Base-by-base conservation (phyloP, 1,140 invertebrate genomes). In the roundworm (Caenorhabditis elegans) region DNA sequence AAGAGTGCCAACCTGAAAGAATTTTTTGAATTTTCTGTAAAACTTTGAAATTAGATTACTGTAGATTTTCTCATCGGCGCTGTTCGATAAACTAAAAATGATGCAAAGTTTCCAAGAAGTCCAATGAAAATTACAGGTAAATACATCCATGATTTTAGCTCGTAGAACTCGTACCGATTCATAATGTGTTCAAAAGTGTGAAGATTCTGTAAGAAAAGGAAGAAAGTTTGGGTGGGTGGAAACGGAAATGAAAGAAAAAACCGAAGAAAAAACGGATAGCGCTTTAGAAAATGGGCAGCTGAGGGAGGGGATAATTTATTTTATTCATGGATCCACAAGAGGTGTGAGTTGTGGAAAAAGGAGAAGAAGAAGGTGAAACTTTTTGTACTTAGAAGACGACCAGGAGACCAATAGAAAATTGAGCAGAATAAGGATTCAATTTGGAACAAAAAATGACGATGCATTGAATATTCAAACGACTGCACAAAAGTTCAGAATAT, bases 111-210 rank as follows among this genome's bases (percentile, higher is more conserved):
- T 39, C 60, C 60, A 22, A 70, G 60, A 17, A 70, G n/a, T 22
- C 60, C 60, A 39, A 70, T 43, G 34, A 70, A 70, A n/a, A 70
- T 70, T 1, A 70, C 60, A 1, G 60, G 60, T 3, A 70, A 26
- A 43, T 70, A 70, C 31, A 70, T 5, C 60, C 60, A 70, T 39
- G 60, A 39, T 39, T 70, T 70, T 17, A 70, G 60, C 34, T 70
- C 60, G 22, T 70, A 70, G 60, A 70, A 70, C 34, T 70, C 60
- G n/a, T 70, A 70, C 17, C 60, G 60, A 70, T 70, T 70, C 60
- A 70, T 70, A 34, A 39, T 70, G 19, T 70, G 34, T 39, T 39
- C n/a, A 15, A 70, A 70, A 24, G n/a, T 17, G 22, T 19, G 26
- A 70, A 70, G 34, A 70, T 39, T 39, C 34, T 60, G 55, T 22